phyloP scores from a whole-genome alignment of 2,113 vertebrate genomes.

The Brevimyrus niger region DNA sequence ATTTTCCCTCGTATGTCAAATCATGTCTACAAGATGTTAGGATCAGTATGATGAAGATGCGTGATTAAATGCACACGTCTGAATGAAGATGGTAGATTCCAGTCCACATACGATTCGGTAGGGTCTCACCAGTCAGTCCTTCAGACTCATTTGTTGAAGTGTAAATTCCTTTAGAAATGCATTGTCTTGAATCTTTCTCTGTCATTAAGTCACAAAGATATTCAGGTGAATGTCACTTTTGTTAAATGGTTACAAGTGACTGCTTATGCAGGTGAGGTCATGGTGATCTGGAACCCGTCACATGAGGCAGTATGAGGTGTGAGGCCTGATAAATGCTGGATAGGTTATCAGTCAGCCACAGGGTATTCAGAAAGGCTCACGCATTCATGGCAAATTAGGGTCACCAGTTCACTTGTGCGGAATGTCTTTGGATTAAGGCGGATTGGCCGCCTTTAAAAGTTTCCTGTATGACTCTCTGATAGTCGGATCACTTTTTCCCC shows the following conservation, averaged over 20 bases:
- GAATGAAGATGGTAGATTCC: background rate
- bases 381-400: background rate
- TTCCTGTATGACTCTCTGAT: background rate
- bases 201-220: background rate
- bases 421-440: background rate
- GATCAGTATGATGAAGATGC: background rate
- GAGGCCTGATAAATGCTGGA: background rate
- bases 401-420: background rate
- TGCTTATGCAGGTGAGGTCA: background rate
- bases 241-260: background rate
- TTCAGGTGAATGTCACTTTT: background rate
- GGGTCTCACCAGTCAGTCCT: background rate
- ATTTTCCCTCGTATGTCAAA: background rate
- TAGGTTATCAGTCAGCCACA: background rate
- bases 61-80: background rate
- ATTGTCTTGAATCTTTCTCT: background rate
- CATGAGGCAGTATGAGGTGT: background rate
- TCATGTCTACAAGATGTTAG: background rate
- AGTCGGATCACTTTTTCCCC: background rate
- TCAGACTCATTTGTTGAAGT: background rate
- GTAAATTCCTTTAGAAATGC: background rate
- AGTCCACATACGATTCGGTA: background rate
- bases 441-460: background rate
- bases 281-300: background rate
- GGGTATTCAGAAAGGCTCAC: background rate